Base-by-base conservation (phyloP, 1,140 invertebrate species). In the Phortica variegata region DNA sequence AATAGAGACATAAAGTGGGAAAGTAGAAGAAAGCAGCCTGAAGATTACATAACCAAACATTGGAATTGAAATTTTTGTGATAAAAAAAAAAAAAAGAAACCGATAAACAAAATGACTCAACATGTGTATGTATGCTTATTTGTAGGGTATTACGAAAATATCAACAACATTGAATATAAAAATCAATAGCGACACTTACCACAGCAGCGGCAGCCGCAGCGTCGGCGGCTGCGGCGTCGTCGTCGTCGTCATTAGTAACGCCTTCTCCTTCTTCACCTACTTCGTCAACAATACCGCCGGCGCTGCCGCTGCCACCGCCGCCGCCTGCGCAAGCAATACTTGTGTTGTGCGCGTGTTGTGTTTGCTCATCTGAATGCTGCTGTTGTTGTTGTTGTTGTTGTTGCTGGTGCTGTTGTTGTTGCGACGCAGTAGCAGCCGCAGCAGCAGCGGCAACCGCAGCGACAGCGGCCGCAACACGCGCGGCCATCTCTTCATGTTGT, bases 401-500 rank as follows among this genome's bases (percentile, higher is more conserved):
- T 43, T 15, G 7, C 10, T 42, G 48, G 13, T 54, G 38, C 21
- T 52, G 60, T n/a, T 61, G 54, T 32, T 44, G 60, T 36, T 65
- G 61, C 18, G 62, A 54, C 15, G 42, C 51, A 26, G 45, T 60
- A 10, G 61, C 65, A 3, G 56, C 62, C 10, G 54, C 63, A 10
- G 61, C 61, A 21, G 53, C 65, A 12, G 65, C 65, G 13, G 58
- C 58, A 7, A 56, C 61, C 38, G 50, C 65, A 18, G 61, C 65
- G 3, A 70, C 58, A n/a, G 65, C 68, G 39, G 65, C 65, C 21
- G 65, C 65, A 13, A 68, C 52, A 38, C 57, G 60, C 13, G 63
- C 63, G 46, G 50, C 52, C 12, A 60, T 46, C 42, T 60, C 61
- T 37, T 61, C 61, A 23, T 51, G 36, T 13, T 52, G 49, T 31